phyloP scores from a whole-genome alignment of 1,140 invertebrate genomes.

The Geopemphigus sp. region DNA sequence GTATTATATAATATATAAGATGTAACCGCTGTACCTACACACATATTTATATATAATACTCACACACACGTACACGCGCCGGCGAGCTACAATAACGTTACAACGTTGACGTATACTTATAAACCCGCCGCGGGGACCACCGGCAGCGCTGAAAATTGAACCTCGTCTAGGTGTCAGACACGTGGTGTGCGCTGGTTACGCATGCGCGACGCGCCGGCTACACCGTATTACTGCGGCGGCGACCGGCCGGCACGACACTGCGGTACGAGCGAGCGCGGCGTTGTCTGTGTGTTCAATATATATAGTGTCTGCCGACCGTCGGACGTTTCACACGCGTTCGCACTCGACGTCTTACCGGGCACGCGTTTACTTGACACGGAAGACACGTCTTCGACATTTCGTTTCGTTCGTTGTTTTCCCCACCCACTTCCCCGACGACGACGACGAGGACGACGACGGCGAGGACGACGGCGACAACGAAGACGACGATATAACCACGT shows the following conservation, averaged over 20 bases:
- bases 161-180: constrained; percentile 47
- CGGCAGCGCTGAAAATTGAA: constrained; percentile 43
- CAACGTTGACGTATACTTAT: too few species aligned
- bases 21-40: too few species aligned
- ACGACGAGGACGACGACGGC: too few species aligned
- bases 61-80: too few species aligned
- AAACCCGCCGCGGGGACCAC: constrained; percentile 33
- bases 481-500: too few species aligned
- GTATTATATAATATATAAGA: too few species aligned
- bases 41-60: too few species aligned
- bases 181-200: constrained; percentile 47
- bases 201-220: constrained; percentile 42
- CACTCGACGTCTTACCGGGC: not conserved
- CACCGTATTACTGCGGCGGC: constrained; percentile 18
- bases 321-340: constrained; percentile 38
- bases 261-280: constrained; percentile 12
- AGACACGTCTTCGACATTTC: too few species aligned
- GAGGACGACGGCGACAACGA: not conserved
- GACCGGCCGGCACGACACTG: constrained; percentile 38
- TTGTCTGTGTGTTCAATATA: not conserved
- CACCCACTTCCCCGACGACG: too few species aligned
- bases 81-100: too few species aligned
- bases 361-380: too few species aligned
- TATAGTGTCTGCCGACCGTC: constrained; percentile 44
- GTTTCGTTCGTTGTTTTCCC: too few species aligned